Percentiles rank a stretch among this genome's conserved stretches.
These are phyloP conservation scores for Proterorhinus semilunaris DNA, from an alignment of 2,113 vertebrate species.

Conservation along the genomic window DNA sequence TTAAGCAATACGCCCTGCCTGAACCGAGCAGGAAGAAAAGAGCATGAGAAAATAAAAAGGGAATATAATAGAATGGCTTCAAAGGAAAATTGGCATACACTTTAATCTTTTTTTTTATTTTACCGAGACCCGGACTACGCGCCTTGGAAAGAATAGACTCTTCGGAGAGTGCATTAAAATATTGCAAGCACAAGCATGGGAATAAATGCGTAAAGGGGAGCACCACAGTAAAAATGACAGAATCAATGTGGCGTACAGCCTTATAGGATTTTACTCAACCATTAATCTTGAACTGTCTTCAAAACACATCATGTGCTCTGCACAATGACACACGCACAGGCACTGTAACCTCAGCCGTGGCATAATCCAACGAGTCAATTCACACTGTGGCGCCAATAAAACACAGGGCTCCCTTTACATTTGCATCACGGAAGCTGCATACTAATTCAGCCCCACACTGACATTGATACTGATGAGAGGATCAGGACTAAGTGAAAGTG, in stretches of 20 bases:
- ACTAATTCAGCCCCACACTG: constrained; percentile 25
- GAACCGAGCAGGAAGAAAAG: constrained; percentile 14
- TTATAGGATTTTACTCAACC: constrained; percentile 41
- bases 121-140: constrained; percentile 26
- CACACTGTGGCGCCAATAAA: constrained; percentile 36
- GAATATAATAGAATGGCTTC: constrained; percentile 40
- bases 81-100: constrained; percentile 44
- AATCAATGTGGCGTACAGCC: constrained; percentile 45
- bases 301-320: constrained; percentile 42
- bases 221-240: constrained; percentile 49
- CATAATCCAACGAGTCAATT: constrained; percentile 54
- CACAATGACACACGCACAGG: constrained; percentile 38
- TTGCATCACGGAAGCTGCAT: constrained; percentile 29
- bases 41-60: constrained; percentile 22
- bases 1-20: constrained; percentile 27
- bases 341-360: constrained; percentile 31
- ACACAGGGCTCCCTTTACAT: constrained; percentile 36
- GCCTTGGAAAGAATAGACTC: constrained; percentile 33
- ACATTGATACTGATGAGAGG: constrained; percentile 21
- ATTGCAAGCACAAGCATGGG: constrained; percentile 47
- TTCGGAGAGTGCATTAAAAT: constrained; percentile 43
- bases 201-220: constrained; percentile 48
- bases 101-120: constrained; percentile 53
- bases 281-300: constrained; percentile 60
- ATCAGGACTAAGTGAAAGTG: constrained; percentile 25